Conservation (phyloP, 2,797 vertebrate species). For the Lepus townsendii region DNA sequence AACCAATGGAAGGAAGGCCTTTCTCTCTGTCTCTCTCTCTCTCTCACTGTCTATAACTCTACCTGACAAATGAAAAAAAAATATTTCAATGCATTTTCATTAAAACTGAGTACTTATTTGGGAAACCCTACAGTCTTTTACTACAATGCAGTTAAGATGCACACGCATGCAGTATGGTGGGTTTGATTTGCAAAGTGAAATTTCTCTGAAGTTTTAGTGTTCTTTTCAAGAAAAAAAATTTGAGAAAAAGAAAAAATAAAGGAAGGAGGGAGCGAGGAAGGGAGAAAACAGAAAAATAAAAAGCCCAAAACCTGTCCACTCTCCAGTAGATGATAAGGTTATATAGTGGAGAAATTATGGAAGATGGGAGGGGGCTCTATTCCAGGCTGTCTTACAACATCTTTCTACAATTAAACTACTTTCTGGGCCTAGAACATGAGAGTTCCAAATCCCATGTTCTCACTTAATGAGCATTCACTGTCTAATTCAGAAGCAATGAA, state of each 20-base stretch:
- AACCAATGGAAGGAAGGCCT: too few species aligned
- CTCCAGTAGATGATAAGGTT: background rate
- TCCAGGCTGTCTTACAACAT: background rate
- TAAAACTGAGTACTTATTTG: background rate
- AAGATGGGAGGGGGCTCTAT: rapidly evolving
- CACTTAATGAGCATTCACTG: background rate
- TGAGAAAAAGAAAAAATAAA: background rate
- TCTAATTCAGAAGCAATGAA: background rate
- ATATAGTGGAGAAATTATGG: background rate
- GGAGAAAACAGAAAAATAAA: background rate
- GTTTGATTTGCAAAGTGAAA: background rate
- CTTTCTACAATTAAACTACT: too few species aligned
- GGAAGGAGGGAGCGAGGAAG: background rate
- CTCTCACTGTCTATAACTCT: too few species aligned
- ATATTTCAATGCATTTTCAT: background rate
- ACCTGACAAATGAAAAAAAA: too few species aligned
- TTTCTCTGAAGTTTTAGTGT: background rate
- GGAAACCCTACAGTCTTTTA: background rate
- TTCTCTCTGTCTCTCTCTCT: too few species aligned
- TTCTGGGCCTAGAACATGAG: background rate
- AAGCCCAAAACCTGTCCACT: background rate
- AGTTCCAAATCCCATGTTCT: background rate
- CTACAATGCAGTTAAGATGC: background rate
- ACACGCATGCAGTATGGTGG: background rate
- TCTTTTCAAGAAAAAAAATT: background rate